phyloP scores from a whole-genome alignment of 2,888 invertebrate species.

The Achlya flavicornis region DNA sequence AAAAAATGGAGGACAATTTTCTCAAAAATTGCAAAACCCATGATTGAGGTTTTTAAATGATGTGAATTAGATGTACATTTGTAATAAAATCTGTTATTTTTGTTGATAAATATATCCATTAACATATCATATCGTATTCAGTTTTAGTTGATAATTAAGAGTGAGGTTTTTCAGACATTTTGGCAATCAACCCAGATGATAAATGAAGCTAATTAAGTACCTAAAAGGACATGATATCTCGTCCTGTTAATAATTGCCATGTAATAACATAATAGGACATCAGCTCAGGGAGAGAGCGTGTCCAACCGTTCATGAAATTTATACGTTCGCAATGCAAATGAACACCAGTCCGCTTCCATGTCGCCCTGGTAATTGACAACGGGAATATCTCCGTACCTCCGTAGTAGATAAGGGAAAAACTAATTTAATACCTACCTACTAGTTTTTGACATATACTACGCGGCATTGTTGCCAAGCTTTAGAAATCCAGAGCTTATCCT shows the following conservation, averaged over 20 bases:
- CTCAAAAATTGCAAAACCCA: no score
- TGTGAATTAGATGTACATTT: no score
- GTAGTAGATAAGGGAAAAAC: not conserved
- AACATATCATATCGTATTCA: no score
- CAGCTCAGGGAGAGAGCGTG: conserved; percentile 24
- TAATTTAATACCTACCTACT: not conserved
- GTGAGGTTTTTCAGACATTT: no score
- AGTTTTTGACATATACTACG: not conserved
- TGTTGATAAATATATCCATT: no score
- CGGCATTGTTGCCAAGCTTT: not conserved
- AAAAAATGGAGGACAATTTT: no score
- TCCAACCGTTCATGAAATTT: conserved; percentile 28
- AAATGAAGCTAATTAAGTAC: no score
- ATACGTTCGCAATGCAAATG: conserved; percentile 36
- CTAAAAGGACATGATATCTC: not conserved
- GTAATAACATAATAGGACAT: not conserved
- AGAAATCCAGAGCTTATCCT: not conserved
- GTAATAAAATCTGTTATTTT: no score
- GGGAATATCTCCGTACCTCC: conserved; percentile 3
- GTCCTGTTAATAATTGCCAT: not conserved
- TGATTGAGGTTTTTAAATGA: no score
- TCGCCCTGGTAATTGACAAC: conserved; percentile 28
- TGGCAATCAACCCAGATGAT: no score
- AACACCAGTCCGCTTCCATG: conserved; percentile 31
- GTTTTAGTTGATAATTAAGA: no score